These are phyloP conservation scores for Coboldia fuscipes DNA, from an alignment of 1,140 invertebrate genomes.

Conservation along the genomic window DNA sequence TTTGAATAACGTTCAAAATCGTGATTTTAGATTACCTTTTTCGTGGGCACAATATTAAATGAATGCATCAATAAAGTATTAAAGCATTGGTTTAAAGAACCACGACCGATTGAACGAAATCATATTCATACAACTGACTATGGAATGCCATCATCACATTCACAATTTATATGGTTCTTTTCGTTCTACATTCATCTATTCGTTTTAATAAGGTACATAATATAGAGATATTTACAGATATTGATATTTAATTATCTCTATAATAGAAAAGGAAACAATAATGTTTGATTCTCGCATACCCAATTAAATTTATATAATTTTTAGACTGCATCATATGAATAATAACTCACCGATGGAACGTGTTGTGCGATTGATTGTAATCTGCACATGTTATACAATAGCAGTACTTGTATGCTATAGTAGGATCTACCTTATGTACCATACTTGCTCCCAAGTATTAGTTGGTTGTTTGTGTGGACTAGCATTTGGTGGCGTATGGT, in stretches of 20 bases:
- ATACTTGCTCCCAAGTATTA: constrained; percentile 62
- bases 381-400: constrained; percentile 32
- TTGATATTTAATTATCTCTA: background rate
- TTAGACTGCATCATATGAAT: constrained; percentile 58
- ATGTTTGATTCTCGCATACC: too few relatives aligned
- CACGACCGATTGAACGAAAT: constrained; percentile 44
- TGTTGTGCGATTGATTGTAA: constrained; percentile 44
- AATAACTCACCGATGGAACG: constrained; percentile 52
- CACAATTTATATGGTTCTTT: constrained; percentile 88
- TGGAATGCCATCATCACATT: constrained; percentile 86
- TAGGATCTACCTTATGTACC: constrained; percentile 70
- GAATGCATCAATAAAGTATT: constrained; percentile 59
- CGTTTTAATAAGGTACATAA: constrained; percentile 58
- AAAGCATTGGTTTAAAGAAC: constrained; percentile 65
- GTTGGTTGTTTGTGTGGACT: constrained; percentile 50
- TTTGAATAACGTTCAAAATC: constrained; percentile 4
- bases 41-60: constrained; percentile 56
- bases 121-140: constrained; percentile 63
- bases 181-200: constrained; percentile 68
- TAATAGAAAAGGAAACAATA: background rate
- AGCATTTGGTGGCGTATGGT: constrained; percentile 50
- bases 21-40: constrained; percentile 60
- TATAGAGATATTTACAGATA: background rate
- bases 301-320: constrained; percentile 8
- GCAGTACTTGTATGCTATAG: constrained; percentile 41